Base-by-base conservation (phyloP, 1,140 invertebrate genomes). In the Brachionus plicatilis region DNA sequence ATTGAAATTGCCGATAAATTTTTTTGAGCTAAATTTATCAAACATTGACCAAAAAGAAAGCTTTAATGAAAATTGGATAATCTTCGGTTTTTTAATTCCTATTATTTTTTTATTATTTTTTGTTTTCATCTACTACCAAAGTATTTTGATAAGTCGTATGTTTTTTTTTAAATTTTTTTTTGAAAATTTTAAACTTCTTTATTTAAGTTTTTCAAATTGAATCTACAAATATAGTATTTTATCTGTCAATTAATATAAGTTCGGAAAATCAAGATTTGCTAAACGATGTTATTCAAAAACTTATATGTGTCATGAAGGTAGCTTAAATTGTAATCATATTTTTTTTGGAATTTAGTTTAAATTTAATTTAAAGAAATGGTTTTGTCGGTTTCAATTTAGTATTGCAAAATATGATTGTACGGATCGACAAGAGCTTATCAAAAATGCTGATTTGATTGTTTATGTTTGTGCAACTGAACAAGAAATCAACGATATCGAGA, bases 301-400 rank as follows among this genome's bases (percentile, higher is more conserved):
- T 76, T 50, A 11, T 76, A 0, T 29, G 3, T 27, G 14, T 76
- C 14, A 45, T 76, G 27, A 76, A 50, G 47, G 72, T 76, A 50
- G 50, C 6, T 66, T 27, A 4, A 66, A 53, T 37, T 7, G 7
- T 6, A 53, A 53, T 24, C 0, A 27, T 1, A 24, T 66, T 0
- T 66, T 66, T 66, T 66, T 66, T 9, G 3, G 11, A 66, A 17
- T 66, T 24, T 29, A 1, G 11, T 24, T 24, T 8, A 37, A 70
- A 33, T 45, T 75, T 45, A 20, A 8, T 75, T 75, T 43, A 1
- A 37, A 76, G 72, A 76, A 47, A 76, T 76, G 72, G 72, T 76
- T 76, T 27, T 24, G 9, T 9, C 6, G 24, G 17, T 29, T 50
- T 29, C 20, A 27, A n/a, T 50, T 76, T 9, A 20, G 33, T 3